Evolutionary conservation across 1,140 invertebrate species (phyloP), one percentile per base, ranked within the genome.

Genomic region (Cotesia glomerata): DNA sequence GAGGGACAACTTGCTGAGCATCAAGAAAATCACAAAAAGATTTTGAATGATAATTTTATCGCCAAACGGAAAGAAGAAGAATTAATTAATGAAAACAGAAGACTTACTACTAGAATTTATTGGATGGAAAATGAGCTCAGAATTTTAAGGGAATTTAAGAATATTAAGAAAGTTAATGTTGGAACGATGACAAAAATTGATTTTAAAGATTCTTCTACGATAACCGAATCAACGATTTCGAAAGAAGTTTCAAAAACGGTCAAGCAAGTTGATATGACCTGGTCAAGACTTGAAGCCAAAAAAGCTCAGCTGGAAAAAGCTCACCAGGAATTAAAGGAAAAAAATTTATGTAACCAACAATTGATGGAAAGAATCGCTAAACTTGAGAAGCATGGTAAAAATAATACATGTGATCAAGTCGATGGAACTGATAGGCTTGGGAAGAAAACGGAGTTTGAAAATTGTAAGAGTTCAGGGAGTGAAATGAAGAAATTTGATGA

Each of bases 231-330:
- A 26, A 26, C 26, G 26, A 3, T 26, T 3, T 2, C 26, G 26
- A 26, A 26, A 26, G 26, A 14, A 16, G 36, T 54, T 56, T n/a
- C 68, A 61, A 1, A 64, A 1, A 88, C 86, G 0, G 71, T 88
- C 13, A 79, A 82, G 58, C 81, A 88, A 64, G 86, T 87, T 5
- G 87, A 89, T 68, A 76, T 79, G 5, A 87, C 87, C n/a, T 86
- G 88, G 81, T 81, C 82, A 1, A 81, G 83, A 35, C 78, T 87
- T 26, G 87, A 88, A 56, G 74, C 76, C 0, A 78, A 87, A 66
- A 81, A 81, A 34, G 76, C 75, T 54, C 78, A 79, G 32, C 71
- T 79, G 18, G 62, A 73, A 16, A 77, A 79, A n/a, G 62, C 78
- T 72, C 65, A 61, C 13, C 76, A 77, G 4, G 74, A 77, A 5